Percentiles rank a stretch among this genome's conserved stretches.
Evolutionary conservation across 2,797 vertebrate species (phyloP).

Genomic region (Microchirus variegatus): DNA sequence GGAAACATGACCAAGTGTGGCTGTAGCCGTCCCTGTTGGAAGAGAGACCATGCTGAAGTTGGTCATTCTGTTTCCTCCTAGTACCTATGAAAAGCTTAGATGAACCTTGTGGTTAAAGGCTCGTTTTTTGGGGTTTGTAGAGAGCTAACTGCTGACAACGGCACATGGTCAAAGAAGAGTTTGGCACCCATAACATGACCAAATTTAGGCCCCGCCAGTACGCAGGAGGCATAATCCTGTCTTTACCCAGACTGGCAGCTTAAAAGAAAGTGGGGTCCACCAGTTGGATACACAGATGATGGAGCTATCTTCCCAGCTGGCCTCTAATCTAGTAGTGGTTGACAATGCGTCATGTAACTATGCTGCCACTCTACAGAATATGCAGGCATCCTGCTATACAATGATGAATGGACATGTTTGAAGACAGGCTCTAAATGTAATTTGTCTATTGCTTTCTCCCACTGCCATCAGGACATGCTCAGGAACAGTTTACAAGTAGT

Average conservation of each 20-base stretch:
- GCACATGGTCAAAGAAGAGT: constrained; percentile 47
- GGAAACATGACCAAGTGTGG: constrained; percentile 39
- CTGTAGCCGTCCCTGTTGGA: constrained; percentile 6
- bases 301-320: constrained; percentile 77
- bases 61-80: constrained; percentile 9
- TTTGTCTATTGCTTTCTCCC: constrained; percentile 19
- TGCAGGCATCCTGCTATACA: constrained; percentile 49
- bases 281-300: constrained; percentile 80
- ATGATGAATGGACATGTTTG: constrained; percentile 40
- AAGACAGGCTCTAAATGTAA: constrained; percentile 49
- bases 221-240: constrained; percentile 78
- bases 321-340: constrained; percentile 72
- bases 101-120: constrained; percentile 34
- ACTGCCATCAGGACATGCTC: constrained; percentile 22
- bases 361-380: constrained; percentile 56
- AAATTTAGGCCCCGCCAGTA: constrained; percentile 68
- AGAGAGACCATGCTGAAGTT: constrained; percentile 9
- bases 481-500: constrained; percentile 18
- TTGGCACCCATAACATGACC: constrained; percentile 64
- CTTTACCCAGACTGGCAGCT: constrained; percentile 78
- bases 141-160: constrained; percentile 42
- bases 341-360: constrained; percentile 48
- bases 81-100: constrained; percentile 5
- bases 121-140: constrained; percentile 26
- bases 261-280: constrained; percentile 71